phyloP scores from a whole-genome alignment of 1,140 invertebrate genomes.

The Drosophila dunni region DNA sequence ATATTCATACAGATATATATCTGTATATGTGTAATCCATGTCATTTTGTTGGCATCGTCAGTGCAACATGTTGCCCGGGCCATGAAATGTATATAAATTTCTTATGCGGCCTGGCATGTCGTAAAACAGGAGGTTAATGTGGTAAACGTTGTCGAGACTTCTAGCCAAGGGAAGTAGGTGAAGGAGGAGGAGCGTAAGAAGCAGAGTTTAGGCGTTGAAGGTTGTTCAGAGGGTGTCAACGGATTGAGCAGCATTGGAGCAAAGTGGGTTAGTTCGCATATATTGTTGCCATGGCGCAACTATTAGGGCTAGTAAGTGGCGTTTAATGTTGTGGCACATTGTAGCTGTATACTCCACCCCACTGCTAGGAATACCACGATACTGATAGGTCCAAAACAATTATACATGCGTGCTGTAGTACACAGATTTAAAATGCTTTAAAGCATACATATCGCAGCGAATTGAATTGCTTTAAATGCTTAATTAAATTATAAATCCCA shows the following conservation, averaged over 20 bases:
- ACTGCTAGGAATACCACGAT: not conserved
- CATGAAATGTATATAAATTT: slow-evolving; percentile 83
- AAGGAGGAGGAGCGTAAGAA: not conserved
- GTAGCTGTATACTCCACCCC: not conserved
- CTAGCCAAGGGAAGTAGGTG: not conserved
- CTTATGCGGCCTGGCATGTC: slow-evolving; percentile 77
- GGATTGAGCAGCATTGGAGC: slow-evolving; percentile 8
- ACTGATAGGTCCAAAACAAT: too few relatives aligned
- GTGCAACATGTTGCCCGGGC: slow-evolving; percentile 76
- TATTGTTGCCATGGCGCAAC: slow-evolving; percentile 75
- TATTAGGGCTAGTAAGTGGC: slow-evolving; percentile 77
- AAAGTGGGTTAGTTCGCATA: slow-evolving; percentile 45
- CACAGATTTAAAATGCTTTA: too few relatives aligned
- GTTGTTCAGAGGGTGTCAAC: slow-evolving; percentile 2
- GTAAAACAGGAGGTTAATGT: slow-evolving; percentile 82
- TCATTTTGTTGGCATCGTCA: slow-evolving; percentile 52
- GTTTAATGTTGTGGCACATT: slow-evolving; percentile 67
- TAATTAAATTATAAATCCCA: too few relatives aligned
- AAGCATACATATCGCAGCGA: too few relatives aligned
- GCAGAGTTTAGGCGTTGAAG: not conserved
- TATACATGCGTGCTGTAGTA: too few relatives aligned
- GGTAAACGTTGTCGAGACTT: slow-evolving; percentile 66
- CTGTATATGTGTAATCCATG: slow-evolving; percentile 39
- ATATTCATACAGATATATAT: slow-evolving; percentile 35
- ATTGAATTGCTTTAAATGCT: too few relatives aligned